These are phyloP conservation scores for Ophion costatus DNA, from an alignment of 2,888 invertebrate species.

Conservation along the genomic window DNA sequence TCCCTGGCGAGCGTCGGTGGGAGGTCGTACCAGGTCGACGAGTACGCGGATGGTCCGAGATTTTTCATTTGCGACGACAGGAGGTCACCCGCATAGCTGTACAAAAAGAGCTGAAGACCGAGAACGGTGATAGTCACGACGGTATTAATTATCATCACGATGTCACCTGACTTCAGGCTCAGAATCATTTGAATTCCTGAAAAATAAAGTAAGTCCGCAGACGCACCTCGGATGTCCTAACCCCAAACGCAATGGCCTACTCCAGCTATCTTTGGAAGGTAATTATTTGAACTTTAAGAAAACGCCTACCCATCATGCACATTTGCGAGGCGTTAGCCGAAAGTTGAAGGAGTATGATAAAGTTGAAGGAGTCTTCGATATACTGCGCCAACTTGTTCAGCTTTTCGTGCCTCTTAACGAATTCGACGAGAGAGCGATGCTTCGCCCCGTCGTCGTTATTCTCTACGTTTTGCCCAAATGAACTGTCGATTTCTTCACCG, in stretches of 20 bases:
- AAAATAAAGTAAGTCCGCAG: not conserved
- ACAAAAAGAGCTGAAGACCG: slow-evolving; percentile 56
- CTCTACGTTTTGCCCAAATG: slow-evolving; percentile 17
- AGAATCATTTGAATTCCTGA: slow-evolving; percentile 57
- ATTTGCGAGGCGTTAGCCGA: slow-evolving; percentile 53
- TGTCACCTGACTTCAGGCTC: slow-evolving; percentile 31
- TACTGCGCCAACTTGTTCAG: slow-evolving; percentile 47
- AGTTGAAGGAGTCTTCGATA: slow-evolving; percentile 61
- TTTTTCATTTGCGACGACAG: slow-evolving; percentile 45
- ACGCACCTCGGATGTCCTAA: too few species aligned
- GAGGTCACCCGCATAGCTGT: slow-evolving; percentile 59
- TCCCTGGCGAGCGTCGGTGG: slow-evolving; percentile 53
- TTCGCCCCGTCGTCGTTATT: not conserved
- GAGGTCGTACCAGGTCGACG: slow-evolving; percentile 54
- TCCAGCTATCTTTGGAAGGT: not conserved
- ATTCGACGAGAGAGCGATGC: not conserved
- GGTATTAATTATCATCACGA: slow-evolving; percentile 35
- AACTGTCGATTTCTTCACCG: slow-evolving; percentile 39
- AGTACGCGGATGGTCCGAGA: slow-evolving; percentile 49
- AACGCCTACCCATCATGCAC: slow-evolving; percentile 47
- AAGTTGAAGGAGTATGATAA: slow-evolving; percentile 59
- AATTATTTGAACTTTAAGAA: not conserved
- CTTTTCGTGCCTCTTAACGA: slow-evolving; percentile 49
- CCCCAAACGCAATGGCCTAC: not conserved
- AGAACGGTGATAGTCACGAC: slow-evolving; percentile 38